Percentiles rank a stretch among this genome's conserved stretches.
Conservation (phyloP, 2,797 vertebrate genomes). For the Cottoperca gobio region DNA sequence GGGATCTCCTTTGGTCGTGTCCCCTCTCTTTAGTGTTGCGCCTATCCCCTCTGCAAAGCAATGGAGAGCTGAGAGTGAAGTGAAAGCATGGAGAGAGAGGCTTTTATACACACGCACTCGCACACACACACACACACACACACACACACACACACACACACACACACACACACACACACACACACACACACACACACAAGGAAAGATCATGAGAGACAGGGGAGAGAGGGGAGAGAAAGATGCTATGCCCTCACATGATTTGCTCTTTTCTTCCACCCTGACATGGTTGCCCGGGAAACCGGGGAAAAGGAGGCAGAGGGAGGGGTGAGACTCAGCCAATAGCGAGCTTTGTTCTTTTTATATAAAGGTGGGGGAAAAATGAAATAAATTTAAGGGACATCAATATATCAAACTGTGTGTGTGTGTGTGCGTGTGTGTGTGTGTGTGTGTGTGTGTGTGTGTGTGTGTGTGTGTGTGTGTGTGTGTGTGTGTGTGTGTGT, state of each 20-base stretch:
- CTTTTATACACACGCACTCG: conserved; percentile 73
- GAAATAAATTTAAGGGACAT: conserved; percentile 56
- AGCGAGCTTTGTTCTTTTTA: conserved; percentile 56
- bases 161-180: conserved; percentile 7
- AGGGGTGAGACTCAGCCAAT: conserved; percentile 72
- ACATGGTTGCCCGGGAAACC: conserved; percentile 86
- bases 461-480: no score
- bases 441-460: no score
- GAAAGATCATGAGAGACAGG: conserved; percentile 43
- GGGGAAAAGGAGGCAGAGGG: conserved; percentile 63
- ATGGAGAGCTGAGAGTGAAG: conserved; percentile 67
- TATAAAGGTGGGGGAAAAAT: conserved; percentile 53
- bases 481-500: no score
- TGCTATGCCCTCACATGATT: conserved; percentile 85
- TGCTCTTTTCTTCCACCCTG: conserved; percentile 84
- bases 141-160: conserved; percentile 23
- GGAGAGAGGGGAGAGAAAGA: conserved; percentile 61
- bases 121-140: conserved; percentile 4
- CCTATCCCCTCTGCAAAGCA: conserved; percentile 67
- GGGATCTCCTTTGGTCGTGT: conserved; percentile 56
- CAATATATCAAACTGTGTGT: conserved; percentile 25
- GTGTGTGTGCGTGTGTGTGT: not conserved
- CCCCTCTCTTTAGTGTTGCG: conserved; percentile 37
- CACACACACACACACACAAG: conserved; percentile 17
- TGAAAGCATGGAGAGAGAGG: conserved; percentile 69